Evolutionary conservation across 2,888 invertebrate genomes (phyloP).

Genomic region (Allophyes oxyacanthae): DNA sequence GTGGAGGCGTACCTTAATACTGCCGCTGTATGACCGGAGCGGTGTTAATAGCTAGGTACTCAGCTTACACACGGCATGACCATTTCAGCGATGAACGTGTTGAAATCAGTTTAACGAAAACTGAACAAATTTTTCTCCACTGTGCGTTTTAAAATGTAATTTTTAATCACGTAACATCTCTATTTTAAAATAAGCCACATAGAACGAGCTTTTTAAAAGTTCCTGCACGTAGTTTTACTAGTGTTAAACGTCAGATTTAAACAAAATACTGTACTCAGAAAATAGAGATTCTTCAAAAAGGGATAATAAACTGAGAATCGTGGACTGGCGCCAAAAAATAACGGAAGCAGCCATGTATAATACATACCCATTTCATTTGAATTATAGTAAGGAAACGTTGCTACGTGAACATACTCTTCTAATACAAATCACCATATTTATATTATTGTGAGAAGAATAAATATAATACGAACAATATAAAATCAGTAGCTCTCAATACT

Average conservation of each 20-base stretch:
- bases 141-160: constrained; percentile 2
- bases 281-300: constrained; percentile 41
- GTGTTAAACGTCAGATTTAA: constrained; percentile 2
- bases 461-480: not conserved
- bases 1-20: constrained; percentile 20
- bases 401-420: constrained; percentile 30
- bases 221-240: not conserved
- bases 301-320: constrained; percentile 30
- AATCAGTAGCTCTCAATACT: too few relatives aligned
- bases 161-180: not conserved
- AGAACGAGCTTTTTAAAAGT: constrained; percentile 5
- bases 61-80: constrained; percentile 32
- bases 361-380: constrained; percentile 43
- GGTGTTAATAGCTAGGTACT: constrained; percentile 25
- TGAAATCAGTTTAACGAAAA: constrained; percentile 57
- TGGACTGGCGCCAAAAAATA: constrained; percentile 51
- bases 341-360: constrained; percentile 37
- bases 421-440: constrained; percentile 42
- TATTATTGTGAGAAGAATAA: not conserved
- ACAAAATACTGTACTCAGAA: constrained; percentile 4
- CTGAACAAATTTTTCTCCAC: constrained; percentile 43
- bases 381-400: constrained; percentile 46
- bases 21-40: constrained; percentile 3
- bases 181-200: not conserved
- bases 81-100: constrained; percentile 51